phyloP scores from a whole-genome alignment of 2,888 invertebrate genomes.

The Dynastes maya region DNA sequence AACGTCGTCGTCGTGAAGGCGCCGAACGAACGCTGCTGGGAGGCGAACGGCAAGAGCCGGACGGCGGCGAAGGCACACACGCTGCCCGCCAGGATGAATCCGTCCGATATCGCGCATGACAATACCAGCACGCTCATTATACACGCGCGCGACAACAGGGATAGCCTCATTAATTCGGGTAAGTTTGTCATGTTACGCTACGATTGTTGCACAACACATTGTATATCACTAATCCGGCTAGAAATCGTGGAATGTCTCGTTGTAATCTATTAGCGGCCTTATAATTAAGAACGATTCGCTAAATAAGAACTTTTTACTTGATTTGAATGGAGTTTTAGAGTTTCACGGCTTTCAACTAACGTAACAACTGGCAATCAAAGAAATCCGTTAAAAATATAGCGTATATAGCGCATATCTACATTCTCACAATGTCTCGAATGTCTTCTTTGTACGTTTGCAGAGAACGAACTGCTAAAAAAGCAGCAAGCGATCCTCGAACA shows the following conservation, averaged over 20 bases:
- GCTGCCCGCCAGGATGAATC: constrained; percentile 88
- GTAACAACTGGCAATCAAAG: too few species aligned
- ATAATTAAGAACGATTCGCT: too few species aligned
- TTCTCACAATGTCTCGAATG: too few species aligned
- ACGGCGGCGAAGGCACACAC: constrained; percentile 86
- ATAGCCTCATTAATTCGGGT: constrained; percentile 75
- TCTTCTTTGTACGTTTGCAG: constrained; percentile 58
- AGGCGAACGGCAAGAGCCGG: constrained; percentile 72
- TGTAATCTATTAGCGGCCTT: too few species aligned
- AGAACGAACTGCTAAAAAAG: constrained; percentile 74
- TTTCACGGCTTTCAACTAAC: too few species aligned
- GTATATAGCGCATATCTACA: too few species aligned
- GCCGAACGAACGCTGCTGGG: constrained; percentile 65
- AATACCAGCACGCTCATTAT: constrained; percentile 73
- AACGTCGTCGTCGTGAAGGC: constrained; percentile 77
- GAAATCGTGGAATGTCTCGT: too few species aligned
- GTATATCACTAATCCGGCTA: too few species aligned
- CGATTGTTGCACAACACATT: too few species aligned
- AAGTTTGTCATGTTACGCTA: constrained; percentile 53
- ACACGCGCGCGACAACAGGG: constrained; percentile 74
- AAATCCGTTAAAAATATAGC: too few species aligned
- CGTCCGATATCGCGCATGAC: constrained; percentile 83
- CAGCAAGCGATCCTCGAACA: constrained; percentile 83
- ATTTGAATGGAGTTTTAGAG: too few species aligned
- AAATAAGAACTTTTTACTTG: too few species aligned